Base-by-base conservation (phyloP, 2,888 invertebrate genomes). In the Liposcelis brunnea region DNA sequence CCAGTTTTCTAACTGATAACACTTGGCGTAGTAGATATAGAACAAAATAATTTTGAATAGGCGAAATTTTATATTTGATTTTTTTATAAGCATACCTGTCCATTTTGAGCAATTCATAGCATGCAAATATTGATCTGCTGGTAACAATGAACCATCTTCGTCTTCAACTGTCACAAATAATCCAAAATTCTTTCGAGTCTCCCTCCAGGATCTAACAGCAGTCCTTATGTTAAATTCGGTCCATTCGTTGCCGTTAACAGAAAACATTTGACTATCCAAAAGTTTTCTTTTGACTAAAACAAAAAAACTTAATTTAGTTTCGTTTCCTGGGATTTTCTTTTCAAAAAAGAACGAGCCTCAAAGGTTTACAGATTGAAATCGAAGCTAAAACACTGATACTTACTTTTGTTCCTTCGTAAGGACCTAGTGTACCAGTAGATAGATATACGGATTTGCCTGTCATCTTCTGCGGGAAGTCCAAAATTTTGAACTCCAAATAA, bases 121-220 rank as follows among this genome's bases (percentile, higher is more conserved):
- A 52, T 67, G 66, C 57, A 72, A 69, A 57, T 66, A 68, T 51
- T 61, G 60, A 48, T 63, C 60, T 1, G 72, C 68, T 48, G 65
- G 65, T 44, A 71, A 55, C 1, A 65, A 56, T 47, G 61, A 63
- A 5, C 69, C 69, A 44, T 72, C 71, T 56, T 74, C 72, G 56
- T 74, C 72, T 56, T 74, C 73, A 16, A 74, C 71, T 52, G 70
- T 64, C n/a, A 74, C 61, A 11, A 67, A 67, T 47, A 73, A 53
- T 1, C 69, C 73, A 47, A 57, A 59, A 51, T 62, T 62, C 56
- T 57, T 67, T 48, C 53, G 62, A 52, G 53, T 49, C 42, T 58
- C 53, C 53, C 58, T 50, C 67, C 67, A 70, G 1, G 61, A 59
- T 40, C 59, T 61, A 2, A 63, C 65, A 2, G 69, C 69, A 5